These are phyloP conservation scores for Physeter macrocephalus DNA, from an alignment of 2,113 vertebrate genomes.

Conservation along the genomic window DNA sequence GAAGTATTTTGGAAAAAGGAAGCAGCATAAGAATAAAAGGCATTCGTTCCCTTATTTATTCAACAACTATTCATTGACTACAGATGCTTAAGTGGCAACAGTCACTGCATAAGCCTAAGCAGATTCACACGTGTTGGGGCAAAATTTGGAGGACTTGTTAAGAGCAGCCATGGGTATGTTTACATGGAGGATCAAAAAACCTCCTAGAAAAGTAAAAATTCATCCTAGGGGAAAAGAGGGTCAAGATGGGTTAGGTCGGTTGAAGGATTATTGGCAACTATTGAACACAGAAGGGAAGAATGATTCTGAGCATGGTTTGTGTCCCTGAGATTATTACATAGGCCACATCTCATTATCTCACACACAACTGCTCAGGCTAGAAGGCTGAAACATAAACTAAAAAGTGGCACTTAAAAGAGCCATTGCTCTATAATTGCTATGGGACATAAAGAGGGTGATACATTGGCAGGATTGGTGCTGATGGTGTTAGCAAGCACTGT, in stretches of 20 bases:
- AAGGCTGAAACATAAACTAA: not conserved
- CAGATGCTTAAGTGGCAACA: not conserved
- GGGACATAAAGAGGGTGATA: not conserved
- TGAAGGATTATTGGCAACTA: conserved; percentile 7
- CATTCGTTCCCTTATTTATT: not conserved
- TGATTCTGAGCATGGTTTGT: not conserved
- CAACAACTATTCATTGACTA: not conserved
- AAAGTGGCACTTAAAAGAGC: not conserved
- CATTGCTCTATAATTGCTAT: not conserved
- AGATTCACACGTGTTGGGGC: not conserved
- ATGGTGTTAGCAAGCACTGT: not conserved
- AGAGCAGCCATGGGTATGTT: not conserved
- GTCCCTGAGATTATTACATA: not conserved
- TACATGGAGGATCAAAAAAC: not conserved
- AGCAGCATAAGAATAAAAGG: not conserved
- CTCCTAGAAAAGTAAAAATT: conserved; percentile 45
- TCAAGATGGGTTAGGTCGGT: conserved; percentile 4
- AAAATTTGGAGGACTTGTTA: conserved; percentile 26
- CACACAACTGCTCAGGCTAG: not conserved
- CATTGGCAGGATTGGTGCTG: not conserved
- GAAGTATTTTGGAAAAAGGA: conserved; percentile 6
- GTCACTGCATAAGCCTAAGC: not conserved
- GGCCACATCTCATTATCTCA: not conserved
- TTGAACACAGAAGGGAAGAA: not conserved
- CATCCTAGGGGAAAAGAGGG: not conserved